Evolutionary conservation across 2,888 invertebrate species (phyloP), one percentile per base, ranked within the genome.

Genomic region (Chelonus formosanus): DNA sequence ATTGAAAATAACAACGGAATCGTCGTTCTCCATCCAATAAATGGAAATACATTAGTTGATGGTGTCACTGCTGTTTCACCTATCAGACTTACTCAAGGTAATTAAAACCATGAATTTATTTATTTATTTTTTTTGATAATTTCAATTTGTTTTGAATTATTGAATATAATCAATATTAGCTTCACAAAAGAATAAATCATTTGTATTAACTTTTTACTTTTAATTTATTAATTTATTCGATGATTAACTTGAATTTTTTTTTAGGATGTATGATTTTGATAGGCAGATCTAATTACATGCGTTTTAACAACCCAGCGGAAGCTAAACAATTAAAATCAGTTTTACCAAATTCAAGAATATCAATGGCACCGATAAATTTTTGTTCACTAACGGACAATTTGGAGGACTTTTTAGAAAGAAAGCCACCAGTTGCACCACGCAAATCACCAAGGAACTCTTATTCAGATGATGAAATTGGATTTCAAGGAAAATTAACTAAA

Each of bases 281-380:
- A 75, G 96, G 96, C 36, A 89, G 95, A 58, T 94, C 96, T 60
- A 95, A 94, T 85, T 95, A 94, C 85, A 90, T 96, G 84, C 91
- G 96, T 50, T 96, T 95, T 87, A 96, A 96, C 85, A 94, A 96
- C 84, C 96, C 96, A 0, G 92, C 92, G 61, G 95, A 96, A 81
- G 95, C 95, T 3, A 90, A 92, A 83, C 88, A 94, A 75, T 92
- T 95, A 88, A 94, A 93, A 84, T 92, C 94, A 0, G 92, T 93
- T 4, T 86, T 95, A 70, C 92, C 93, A 0, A 90, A 92, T 67
- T 89, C 91, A 2, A 83, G 92, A 79, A 91, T 92, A 70, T 92
- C 93, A 55, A 92, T 92, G 91, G 90, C 92, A 35, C 92, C 93
- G 6, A 89, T 92, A 71, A 90, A 90, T 75, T 93, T 91, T 78